Base-by-base conservation (phyloP, 1,140 invertebrate species). In the Gryllus bimaculatus region DNA sequence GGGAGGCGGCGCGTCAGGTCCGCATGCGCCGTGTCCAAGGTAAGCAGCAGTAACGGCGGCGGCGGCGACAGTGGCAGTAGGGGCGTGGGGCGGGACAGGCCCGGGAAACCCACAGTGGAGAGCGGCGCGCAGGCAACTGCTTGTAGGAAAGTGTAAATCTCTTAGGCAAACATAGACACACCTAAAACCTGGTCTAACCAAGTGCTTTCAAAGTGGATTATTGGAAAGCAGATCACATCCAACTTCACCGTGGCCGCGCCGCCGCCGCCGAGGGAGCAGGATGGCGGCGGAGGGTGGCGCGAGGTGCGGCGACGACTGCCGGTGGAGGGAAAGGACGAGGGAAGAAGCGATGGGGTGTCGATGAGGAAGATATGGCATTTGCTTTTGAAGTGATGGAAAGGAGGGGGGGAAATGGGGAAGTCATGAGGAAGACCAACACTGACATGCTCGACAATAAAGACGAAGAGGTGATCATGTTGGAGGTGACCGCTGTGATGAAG, bases 131-230 rank as follows among this genome's bases (percentile, higher is more conserved):
- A 10, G 18, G 54, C 10, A 66, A 66, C 54, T 66, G 54, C 54
- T 66, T 66, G 54, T 66, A 66, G 54, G 54, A 66, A 66, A 66
- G 54, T 77, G 76, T n/a, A 77, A 77, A 77, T 47, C 76, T 77
- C 39, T 77, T 77, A 48, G 21, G 76, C 76, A 77, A 77, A 77
- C 76, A 77, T 77, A 48, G 76, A 77, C 76, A 77, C 76, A 77
- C 76, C 76, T 77, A 77, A 77, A 77, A 77, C 76, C 76, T 48
- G 48, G 39, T 77, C 39, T 48, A 66, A 66, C 54, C 54, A 48
- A 77, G 39, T 77, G 76, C 76, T 77, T 77, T 77, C 76, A 77
- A 77, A 48, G 76, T 77, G 76, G 76, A 77, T 77, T 77, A 77
- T 77, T 48, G 76, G 76, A 77, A 77, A 77, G 76, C 76, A 77